These are phyloP conservation scores for Apostichopus californicus DNA, from an alignment of 35 echinoderm and acorn worm genomes.

Conservation along the genomic window DNA sequence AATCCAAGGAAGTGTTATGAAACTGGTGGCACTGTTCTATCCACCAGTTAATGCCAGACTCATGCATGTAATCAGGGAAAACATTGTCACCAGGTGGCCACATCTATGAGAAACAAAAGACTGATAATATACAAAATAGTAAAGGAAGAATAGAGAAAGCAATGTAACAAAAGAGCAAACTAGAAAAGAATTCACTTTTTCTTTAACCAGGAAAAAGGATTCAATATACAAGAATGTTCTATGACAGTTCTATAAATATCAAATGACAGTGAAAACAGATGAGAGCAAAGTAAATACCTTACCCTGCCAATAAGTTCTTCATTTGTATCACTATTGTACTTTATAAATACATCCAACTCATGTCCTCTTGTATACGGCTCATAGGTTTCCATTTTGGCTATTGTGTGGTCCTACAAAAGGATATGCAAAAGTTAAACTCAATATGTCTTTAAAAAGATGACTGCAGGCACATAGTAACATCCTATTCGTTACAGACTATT, in stretches of 20 bases:
- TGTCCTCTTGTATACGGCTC: slow-evolving; percentile 67
- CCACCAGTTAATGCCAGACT: slow-evolving; percentile 56
- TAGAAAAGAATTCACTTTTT: too few relatives aligned
- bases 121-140: too few relatives aligned
- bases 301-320: slow-evolving; percentile 70
- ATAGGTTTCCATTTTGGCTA: slow-evolving; percentile 68
- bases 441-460: too few relatives aligned
- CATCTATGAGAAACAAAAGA: slow-evolving; percentile 46
- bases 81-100: slow-evolving; percentile 78
- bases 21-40: slow-evolving; percentile 60
- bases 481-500: too few relatives aligned
- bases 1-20: slow-evolving; percentile 62
- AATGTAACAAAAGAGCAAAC: too few relatives aligned
- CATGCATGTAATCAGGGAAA: slow-evolving; percentile 71
- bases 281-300: slow-evolving; percentile 1
- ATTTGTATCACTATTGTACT: slow-evolving; percentile 32
- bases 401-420: slow-evolving; percentile 68
- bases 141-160: too few relatives aligned
- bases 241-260: neutral
- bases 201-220: too few relatives aligned
- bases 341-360: slow-evolving; percentile 61
- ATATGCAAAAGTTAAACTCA: too few relatives aligned
- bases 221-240: too few relatives aligned
- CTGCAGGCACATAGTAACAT: too few relatives aligned
- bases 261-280: neutral